Base-by-base conservation (phyloP, 2,797 vertebrate species). In the Brotogeris chrysoptera region DNA sequence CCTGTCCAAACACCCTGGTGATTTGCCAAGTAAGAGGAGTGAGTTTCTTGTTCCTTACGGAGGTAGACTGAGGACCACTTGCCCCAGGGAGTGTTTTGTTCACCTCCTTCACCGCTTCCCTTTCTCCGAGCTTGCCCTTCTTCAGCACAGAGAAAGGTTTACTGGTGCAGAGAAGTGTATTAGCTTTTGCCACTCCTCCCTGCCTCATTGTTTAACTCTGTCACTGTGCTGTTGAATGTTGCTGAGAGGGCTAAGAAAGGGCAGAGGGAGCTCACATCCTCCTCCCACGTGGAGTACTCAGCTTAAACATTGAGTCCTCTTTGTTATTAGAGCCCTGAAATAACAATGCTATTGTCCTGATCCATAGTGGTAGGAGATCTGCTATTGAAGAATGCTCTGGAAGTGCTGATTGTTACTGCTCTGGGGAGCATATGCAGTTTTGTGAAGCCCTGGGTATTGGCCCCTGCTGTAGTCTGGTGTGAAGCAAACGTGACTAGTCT, bases 291-390 rank as follows among this genome's bases (percentile, higher is more conserved):
- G 47, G 57, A 85, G 49, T 10, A 5, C 34, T 12, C 41, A 80
- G 88, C 21, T 92, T 92, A 81, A 76, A 92, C 73, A 80, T 79
- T 76, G 83, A 47, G 38, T 17, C 25, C 61, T 53, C 83, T 70
- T 86, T 93, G 80, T 86, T 90, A 84, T 60, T 71, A 9, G 59
- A 63, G 39, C 80, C 44, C 63, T 96, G 93, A 76, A 92, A 69
- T 46, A 74, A 72, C 28, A 47, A 17, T 55, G 44, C 53, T 57
- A 5, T 30, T 79, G 49, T 84, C 80, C 86, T 79, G 59, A 83
- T 76, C 38, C 38, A 15, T 32, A 27, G 65, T 14, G 34, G 17
- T 41, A 41, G 84, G 78, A 60, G 77, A 16, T 38, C 50, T 57
- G 57, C 65, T 77, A 24, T 50, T 46, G 90, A 81, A 46, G 69